phyloP scores from a whole-genome alignment of 2,888 invertebrate species.

The Crematogaster levior region DNA sequence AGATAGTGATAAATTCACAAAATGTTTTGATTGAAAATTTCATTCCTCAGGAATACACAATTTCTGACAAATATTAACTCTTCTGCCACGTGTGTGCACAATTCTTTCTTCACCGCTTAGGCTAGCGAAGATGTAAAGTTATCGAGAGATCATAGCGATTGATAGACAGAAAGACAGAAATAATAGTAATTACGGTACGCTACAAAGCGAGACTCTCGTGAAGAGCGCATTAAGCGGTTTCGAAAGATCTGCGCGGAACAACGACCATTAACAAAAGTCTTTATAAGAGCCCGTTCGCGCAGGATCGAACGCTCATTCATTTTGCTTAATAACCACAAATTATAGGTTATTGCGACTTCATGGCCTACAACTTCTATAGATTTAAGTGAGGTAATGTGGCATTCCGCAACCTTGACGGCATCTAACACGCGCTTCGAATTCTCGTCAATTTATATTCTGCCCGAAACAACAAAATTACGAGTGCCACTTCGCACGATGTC shows the following conservation, averaged over 20 bases:
- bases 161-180: constrained; percentile 57
- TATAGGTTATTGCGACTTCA: constrained; percentile 76
- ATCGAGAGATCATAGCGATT: constrained; percentile 42
- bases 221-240: constrained; percentile 64
- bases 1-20: background rate
- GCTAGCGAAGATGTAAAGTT: constrained; percentile 11
- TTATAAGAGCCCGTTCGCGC: constrained; percentile 74
- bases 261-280: constrained; percentile 72
- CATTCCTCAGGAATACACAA: background rate
- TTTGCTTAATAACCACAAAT: constrained; percentile 80
- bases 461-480: background rate
- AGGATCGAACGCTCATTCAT: constrained; percentile 76
- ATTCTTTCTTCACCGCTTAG: constrained; percentile 3
- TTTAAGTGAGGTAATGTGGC: constrained; percentile 70
- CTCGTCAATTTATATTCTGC: constrained; percentile 5
- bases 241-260: constrained; percentile 67
- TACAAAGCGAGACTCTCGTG: constrained; percentile 44
- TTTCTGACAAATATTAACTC: background rate
- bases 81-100: background rate
- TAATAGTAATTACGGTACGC: constrained; percentile 59
- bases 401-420: constrained; percentile 58
- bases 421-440: constrained; percentile 62
- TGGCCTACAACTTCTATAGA: constrained; percentile 73
- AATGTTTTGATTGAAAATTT: background rate
- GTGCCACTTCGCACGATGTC: background rate